Conservation (phyloP, 2,797 vertebrate genomes). For the Aphelocoma californica region DNA sequence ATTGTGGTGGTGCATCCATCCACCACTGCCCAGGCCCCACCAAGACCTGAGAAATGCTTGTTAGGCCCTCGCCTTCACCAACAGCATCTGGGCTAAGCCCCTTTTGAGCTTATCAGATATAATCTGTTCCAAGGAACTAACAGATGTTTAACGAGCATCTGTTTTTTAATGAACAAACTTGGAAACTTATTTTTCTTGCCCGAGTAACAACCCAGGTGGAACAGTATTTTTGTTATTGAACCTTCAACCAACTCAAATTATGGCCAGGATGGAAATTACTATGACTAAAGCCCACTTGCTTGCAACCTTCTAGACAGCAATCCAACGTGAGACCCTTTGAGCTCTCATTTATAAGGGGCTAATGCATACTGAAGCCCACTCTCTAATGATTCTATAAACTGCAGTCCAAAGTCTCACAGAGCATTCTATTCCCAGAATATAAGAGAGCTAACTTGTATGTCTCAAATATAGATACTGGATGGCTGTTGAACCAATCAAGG, state of each 20-base stretch:
- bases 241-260: background rate
- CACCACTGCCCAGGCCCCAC: accelerated
- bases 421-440: background rate
- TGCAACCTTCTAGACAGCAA: background rate
- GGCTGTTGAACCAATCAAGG: background rate
- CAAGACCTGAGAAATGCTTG: background rate
- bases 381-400: background rate
- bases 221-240: background rate
- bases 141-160: background rate
- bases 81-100: background rate
- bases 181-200: background rate
- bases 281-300: background rate
- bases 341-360: background rate
- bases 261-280: background rate
- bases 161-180: background rate
- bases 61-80: background rate
- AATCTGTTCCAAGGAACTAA: background rate
- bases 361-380: background rate
- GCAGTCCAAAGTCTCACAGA: background rate
- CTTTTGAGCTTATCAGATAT: background rate
- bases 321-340: background rate
- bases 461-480: background rate
- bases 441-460: background rate
- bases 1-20: background rate
- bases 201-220: background rate